Evolutionary conservation across 2,888 invertebrate genomes (phyloP).

Genomic region (Acleris laterana): DNA sequence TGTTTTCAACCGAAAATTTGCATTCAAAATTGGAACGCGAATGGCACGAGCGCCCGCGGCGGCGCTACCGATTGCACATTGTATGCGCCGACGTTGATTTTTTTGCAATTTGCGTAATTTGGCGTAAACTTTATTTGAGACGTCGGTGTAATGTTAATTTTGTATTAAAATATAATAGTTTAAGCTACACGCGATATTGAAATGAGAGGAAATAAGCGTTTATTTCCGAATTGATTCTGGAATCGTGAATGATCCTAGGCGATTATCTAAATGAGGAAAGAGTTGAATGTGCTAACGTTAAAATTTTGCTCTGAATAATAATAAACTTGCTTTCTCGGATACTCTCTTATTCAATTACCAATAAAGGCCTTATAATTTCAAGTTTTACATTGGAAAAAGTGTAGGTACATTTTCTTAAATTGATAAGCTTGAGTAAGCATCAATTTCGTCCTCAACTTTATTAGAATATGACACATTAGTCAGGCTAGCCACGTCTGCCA

Average conservation of each 20-base stretch:
- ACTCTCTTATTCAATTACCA: too few species aligned
- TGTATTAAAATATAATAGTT: slow-evolving; percentile 43
- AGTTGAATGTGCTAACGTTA: background rate
- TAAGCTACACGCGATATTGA: slow-evolving; percentile 43
- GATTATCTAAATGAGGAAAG: background rate
- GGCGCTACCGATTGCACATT: slow-evolving; percentile 68
- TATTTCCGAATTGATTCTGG: slow-evolving; percentile 41
- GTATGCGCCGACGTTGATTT: slow-evolving; percentile 50
- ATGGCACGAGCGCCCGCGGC: slow-evolving; percentile 78
- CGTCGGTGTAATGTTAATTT: slow-evolving; percentile 46
- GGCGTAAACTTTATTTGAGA: slow-evolving; percentile 53
- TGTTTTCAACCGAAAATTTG: slow-evolving; percentile 71
- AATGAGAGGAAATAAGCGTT: slow-evolving; percentile 56
- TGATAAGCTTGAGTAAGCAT: too few species aligned
- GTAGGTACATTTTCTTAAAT: too few species aligned
- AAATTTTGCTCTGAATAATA: too few species aligned
- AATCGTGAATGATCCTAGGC: slow-evolving; percentile 18
- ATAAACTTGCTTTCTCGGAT: too few species aligned
- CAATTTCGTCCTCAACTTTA: too few species aligned
- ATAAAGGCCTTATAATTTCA: too few species aligned
- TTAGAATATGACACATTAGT: too few species aligned
- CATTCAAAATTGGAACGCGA: slow-evolving; percentile 78
- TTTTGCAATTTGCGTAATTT: slow-evolving; percentile 60
- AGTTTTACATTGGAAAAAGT: too few species aligned
- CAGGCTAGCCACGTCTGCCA: too few species aligned